These are phyloP conservation scores for Brachynemurus nebulosus DNA, from an alignment of 2,888 invertebrate genomes.

Conservation along the genomic window DNA sequence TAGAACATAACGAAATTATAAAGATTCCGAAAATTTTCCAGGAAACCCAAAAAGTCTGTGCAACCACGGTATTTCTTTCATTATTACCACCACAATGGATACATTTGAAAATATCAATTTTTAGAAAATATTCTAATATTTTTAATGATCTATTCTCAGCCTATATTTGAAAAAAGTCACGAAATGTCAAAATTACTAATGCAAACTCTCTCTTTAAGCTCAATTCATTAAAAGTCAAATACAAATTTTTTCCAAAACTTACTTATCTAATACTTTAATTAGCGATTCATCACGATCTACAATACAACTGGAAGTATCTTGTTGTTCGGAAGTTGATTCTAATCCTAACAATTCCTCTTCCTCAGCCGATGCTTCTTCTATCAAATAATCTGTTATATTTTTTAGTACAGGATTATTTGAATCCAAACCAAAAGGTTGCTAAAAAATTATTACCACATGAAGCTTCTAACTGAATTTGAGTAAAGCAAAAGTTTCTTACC, in stretches of 20 bases:
- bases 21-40: too few species aligned
- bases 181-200: too few species aligned
- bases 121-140: too few species aligned
- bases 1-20: too few species aligned
- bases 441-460: slow-evolving; percentile 6
- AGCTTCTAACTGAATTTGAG: neutral
- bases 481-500: slow-evolving; percentile 17
- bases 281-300: slow-evolving; percentile 60
- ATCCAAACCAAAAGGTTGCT: slow-evolving; percentile 50
- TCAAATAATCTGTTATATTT: slow-evolving; percentile 93
- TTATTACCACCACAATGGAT: too few species aligned
- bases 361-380: slow-evolving; percentile 96
- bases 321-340: slow-evolving; percentile 34
- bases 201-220: too few species aligned
- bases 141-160: too few species aligned
- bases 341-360: slow-evolving; percentile 86
- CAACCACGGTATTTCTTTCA: too few species aligned
- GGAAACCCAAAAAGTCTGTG: too few species aligned
- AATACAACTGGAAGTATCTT: slow-evolving; percentile 33
- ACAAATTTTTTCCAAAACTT: slow-evolving; percentile 15
- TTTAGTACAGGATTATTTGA: slow-evolving; percentile 88
- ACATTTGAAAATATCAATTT: too few species aligned
- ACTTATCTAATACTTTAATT: slow-evolving; percentile 49
- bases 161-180: too few species aligned
- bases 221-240: neutral